Conservation (phyloP, 2,797 vertebrate species). For the Tachyglossus aculeatus region DNA sequence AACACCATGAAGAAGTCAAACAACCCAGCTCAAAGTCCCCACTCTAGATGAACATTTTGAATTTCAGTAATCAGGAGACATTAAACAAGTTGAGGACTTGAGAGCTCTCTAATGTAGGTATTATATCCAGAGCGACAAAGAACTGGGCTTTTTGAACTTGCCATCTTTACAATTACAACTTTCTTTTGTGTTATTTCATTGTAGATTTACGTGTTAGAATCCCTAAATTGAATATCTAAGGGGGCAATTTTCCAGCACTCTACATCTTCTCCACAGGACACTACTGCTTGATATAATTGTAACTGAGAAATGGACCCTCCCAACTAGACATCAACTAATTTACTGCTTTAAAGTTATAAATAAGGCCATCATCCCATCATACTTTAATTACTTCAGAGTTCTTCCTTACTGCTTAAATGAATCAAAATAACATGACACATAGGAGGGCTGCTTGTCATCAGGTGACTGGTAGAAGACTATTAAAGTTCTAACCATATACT, state of each 20-base stretch:
- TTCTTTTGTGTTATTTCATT: not conserved
- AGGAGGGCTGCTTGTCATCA: too few relatives aligned
- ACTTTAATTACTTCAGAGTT: too few relatives aligned
- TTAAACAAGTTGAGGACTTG: constrained; percentile 1
- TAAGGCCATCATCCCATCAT: not conserved
- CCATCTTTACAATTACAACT: constrained; percentile 1
- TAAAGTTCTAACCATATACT: too few relatives aligned
- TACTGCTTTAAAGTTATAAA: constrained; percentile 10
- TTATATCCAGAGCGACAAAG: not conserved
- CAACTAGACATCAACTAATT: not conserved
- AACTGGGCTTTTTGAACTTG: too few relatives aligned
- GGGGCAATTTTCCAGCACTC: not conserved
- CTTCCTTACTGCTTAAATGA: too few relatives aligned
- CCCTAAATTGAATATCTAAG: constrained; percentile 7
- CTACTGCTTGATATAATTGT: not conserved
- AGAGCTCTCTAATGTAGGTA: not conserved
- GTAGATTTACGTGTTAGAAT: not conserved
- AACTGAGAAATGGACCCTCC: not conserved
- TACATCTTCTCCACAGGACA: constrained; percentile 18
- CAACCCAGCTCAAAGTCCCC: too few relatives aligned
- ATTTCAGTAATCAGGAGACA: too few relatives aligned
- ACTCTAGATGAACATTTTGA: too few relatives aligned
- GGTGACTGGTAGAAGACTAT: too few relatives aligned
- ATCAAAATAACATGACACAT: too few relatives aligned
- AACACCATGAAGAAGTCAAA: too few relatives aligned